A percentile compares a stretch with the other conserved stretches of the same genome.
These are phyloP conservation scores for Takifugu bimaculatus DNA, from an alignment of 2,113 vertebrate species.

Conservation along the genomic window DNA sequence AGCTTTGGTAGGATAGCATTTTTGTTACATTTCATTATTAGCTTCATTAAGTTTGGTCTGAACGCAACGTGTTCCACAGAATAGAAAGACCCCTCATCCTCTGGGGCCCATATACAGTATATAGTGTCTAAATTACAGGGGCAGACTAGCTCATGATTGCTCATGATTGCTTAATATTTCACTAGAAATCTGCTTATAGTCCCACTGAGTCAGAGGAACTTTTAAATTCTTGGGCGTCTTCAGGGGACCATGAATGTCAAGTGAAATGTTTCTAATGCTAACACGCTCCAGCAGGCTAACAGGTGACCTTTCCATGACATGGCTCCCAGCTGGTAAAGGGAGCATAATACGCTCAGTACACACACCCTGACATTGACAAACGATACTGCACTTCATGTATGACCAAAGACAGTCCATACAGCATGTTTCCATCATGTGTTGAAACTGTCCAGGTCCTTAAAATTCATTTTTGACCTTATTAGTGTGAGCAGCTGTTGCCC, in stretches of 20 bases:
- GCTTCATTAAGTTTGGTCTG: too few relatives aligned
- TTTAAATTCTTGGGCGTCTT: too few relatives aligned
- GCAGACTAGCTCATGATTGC: too few relatives aligned
- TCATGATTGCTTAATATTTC: too few relatives aligned
- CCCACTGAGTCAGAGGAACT: background rate
- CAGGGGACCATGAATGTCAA: background rate
- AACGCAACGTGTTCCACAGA: too few relatives aligned
- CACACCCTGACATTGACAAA: constrained; percentile 22
- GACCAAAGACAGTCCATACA: background rate
- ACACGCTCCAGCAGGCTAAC: background rate
- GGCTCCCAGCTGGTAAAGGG: constrained; percentile 44
- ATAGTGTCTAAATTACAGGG: too few relatives aligned
- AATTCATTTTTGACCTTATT: constrained; percentile 41
- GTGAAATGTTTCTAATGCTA: background rate
- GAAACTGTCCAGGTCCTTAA: constrained; percentile 42
- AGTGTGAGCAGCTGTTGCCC: constrained; percentile 48
- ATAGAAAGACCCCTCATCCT: too few relatives aligned
- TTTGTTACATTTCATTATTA: too few relatives aligned
- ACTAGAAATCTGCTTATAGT: too few relatives aligned
- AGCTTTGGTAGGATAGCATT: too few relatives aligned
- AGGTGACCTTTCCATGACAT: constrained; percentile 17
- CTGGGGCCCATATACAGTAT: too few relatives aligned
- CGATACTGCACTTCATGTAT: constrained; percentile 3
- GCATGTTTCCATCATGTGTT: constrained; percentile 20
- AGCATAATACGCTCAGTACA: constrained; percentile 17